Evolutionary conservation across 2,113 vertebrate species (phyloP).

Genomic region (Pterocles gutturalis): DNA sequence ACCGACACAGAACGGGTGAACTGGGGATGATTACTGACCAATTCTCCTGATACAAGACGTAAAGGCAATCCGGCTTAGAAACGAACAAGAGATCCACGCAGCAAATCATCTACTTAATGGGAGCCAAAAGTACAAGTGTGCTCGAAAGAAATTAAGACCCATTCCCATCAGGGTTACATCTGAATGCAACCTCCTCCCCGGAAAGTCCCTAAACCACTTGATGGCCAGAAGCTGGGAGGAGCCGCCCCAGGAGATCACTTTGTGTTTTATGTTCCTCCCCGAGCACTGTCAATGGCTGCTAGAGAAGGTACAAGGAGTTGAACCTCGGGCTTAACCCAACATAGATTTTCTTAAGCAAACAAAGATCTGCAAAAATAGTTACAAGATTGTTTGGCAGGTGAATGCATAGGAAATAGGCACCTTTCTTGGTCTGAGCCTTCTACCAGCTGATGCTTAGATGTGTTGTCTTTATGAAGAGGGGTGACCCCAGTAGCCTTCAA

Average conservation of each 20-base stretch:
- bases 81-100: neutral
- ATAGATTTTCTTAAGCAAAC: neutral
- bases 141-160: neutral
- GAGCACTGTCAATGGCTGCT: neutral
- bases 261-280: neutral
- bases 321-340: neutral
- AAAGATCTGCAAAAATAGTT: neutral
- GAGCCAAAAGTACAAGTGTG: neutral
- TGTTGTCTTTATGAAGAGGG: neutral
- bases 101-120: neutral
- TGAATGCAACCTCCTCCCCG: neutral
- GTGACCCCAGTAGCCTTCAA: neutral
- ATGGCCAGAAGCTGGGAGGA: neutral
- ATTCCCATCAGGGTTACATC: neutral
- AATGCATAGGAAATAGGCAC: neutral
- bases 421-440: neutral
- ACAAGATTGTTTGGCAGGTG: neutral
- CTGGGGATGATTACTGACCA: neutral
- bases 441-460: neutral
- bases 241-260: neutral
- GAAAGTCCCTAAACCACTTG: neutral
- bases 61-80: neutral
- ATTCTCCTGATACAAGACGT: neutral
- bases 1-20: neutral
- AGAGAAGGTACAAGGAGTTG: neutral